A percentile compares a stretch with the other conserved stretches of the same genome.
Conservation (phyloP, 2,888 invertebrate genomes). For the Drosophila pegasa region DNA sequence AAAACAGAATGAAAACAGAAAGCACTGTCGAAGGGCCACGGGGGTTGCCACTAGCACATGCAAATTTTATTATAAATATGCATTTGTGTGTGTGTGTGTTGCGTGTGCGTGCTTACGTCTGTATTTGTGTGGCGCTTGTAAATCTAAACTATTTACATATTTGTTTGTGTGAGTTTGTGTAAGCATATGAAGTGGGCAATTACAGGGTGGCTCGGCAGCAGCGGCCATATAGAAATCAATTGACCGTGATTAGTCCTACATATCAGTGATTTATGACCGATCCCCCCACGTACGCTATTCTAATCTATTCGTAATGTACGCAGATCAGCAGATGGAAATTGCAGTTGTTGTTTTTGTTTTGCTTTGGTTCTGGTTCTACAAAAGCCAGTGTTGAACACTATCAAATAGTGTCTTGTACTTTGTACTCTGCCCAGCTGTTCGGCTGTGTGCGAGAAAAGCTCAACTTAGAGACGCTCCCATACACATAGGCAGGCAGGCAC, state of each 20-base stretch:
- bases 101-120: not conserved
- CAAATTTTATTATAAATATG: constrained; percentile 39
- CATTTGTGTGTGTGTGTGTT: not conserved
- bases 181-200: constrained; percentile 27
- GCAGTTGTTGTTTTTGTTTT: not conserved
- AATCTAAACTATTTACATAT: constrained; percentile 45
- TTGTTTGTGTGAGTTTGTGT: not conserved
- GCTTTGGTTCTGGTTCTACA: not conserved
- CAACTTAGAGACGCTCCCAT: constrained; percentile 46
- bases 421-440: constrained; percentile 44
- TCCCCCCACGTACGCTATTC: constrained; percentile 25
- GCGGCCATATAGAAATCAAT: constrained; percentile 31
- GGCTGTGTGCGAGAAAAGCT: constrained; percentile 42
- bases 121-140: constrained; percentile 19
- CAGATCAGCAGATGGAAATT: constrained; percentile 3
- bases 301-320: constrained; percentile 1
- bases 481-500: constrained; percentile 13
- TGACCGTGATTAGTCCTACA: constrained; percentile 47
- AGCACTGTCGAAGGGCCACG: constrained; percentile 8
- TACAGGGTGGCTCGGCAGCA: constrained; percentile 35
- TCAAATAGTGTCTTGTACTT: constrained; percentile 49
- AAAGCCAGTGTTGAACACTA: constrained; percentile 13
- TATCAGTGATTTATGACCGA: constrained; percentile 44
- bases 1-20: constrained; percentile 35
- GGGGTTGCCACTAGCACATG: constrained; percentile 20